Evolutionary conservation across 64 coral and sea anemone species (phyloP), one percentile per base, ranked within the genome.

Genomic region (Montipora cactus): DNA sequence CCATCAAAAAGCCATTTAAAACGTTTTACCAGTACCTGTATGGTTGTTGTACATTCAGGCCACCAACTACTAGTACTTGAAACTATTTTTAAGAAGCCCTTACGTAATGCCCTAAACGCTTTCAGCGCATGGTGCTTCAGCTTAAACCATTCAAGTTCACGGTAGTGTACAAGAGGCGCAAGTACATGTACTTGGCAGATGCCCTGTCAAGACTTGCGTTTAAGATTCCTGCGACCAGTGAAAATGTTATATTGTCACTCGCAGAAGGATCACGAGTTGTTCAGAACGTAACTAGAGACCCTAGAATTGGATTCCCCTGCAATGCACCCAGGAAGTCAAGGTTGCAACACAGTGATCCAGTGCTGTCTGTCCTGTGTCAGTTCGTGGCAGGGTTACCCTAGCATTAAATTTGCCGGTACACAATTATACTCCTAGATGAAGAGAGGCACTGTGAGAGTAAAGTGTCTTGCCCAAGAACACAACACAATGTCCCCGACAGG

Each of bases 351-450:
- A 75, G 37, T 25, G 73, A 8, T 25, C n/a, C 20, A 74, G 18
- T n/a, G 8, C 73, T 80, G 22, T 80, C 76, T 80, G 11, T 16
- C 88, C 28, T 90, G n/a, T 90, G 88, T 92, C 78, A 76, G 13
- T 85, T 91, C 44, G 81, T 85, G 37, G 90, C 81, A 37, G 37
- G 37, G 37, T 37, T 37, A 37, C 37, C 37, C 37, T 37, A 37
- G 37, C 37, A 37, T 37, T 37, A 37, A 37, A 37, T 37, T 2
- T 37, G 1, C 37, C 37, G 1, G 37, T 37, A 37, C 37, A 37
- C 37, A 37, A 37, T 37, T 37, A 37, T 37, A 37, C 37, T 2
- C 37, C 37, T 37, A 0, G 37, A 2, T 37, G 37, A 37, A 37
- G 37, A 37, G 37, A 37, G 37, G 37, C 37, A 37, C 37, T 37